These are phyloP conservation scores for Fratercula arctica DNA, from an alignment of 2,797 vertebrate genomes.

Conservation along the genomic window DNA sequence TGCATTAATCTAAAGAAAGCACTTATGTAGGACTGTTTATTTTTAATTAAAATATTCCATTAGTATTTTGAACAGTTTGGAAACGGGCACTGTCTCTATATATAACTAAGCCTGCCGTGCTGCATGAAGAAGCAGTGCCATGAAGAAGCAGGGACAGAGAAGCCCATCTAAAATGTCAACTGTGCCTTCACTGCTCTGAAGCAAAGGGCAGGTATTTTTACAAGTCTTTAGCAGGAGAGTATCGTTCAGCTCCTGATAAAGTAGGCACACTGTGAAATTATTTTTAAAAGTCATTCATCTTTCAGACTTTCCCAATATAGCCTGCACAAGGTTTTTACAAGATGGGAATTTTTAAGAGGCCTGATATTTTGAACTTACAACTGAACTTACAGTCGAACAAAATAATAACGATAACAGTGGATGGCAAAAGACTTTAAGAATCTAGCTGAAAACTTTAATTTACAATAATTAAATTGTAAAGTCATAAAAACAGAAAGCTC, in stretches of 20 bases:
- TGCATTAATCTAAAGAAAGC: background rate
- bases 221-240: background rate
- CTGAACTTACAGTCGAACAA: background rate
- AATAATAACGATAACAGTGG: background rate
- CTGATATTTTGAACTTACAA: background rate
- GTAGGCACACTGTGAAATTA: background rate
- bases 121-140: background rate
- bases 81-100: background rate
- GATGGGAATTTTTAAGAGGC: background rate
- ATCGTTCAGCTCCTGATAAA: background rate
- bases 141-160: background rate
- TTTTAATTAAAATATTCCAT: background rate
- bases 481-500: background rate
- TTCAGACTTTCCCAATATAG: background rate
- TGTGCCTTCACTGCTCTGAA: background rate
- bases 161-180: background rate
- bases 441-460: background rate
- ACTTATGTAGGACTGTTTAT: no score
- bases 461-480: background rate
- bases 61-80: background rate
- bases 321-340: background rate
- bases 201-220: background rate
- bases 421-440: background rate
- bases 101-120: background rate
- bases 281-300: background rate